Evolutionary conservation across 2,113 vertebrate species (phyloP), one percentile per base, ranked within the genome.

Genomic region (Microcebus griseorufus): DNA sequence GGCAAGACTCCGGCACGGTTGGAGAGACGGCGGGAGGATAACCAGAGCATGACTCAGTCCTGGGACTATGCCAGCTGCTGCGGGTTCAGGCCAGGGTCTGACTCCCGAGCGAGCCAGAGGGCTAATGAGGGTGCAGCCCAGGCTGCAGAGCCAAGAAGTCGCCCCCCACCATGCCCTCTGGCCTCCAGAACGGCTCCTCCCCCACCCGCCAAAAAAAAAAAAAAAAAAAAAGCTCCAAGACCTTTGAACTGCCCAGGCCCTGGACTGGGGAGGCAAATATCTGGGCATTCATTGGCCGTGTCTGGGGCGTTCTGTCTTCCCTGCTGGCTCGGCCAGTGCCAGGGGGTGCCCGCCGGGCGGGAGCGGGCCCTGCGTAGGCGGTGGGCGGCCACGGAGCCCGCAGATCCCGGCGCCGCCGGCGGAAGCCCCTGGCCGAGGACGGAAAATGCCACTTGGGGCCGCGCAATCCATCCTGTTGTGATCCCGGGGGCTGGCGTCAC

Each of bases 391-490:
- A 1, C 2, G 0, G 18, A 97, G 97, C 76, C 96, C 88, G 93
- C 97, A 90, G 98, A 98, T 98, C 98, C 98, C 97, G 98, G 98
- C 94, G 96, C 97, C 98, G 75, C 96, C 98, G 97, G 97, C 97
- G 98, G 98, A 99, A 99, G 97, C 96, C 98, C 99, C 98, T 96
- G 97, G 98, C 98, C 67, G 94, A 98, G 98, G 98, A 99, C 97
- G 98, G 99, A 99, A 99, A 99, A 99, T 98, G 98, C 99, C 98
- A 98, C 98, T 98, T 98, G 98, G 98, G 98, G 97, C 97, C 94
- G 96, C 98, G 98, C 98, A 98, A 98, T 99, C 99, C 99, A 98
- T 99, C 98, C 98, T 96, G 98, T 97, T 99, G 98, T 99, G 98
- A 99, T 99, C 99, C 98, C 98, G 97, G 70, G 96, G 98, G 97